These are phyloP conservation scores for Holacanthella duospinosa DNA, from an alignment of 2,888 invertebrate species.

Conservation along the genomic window DNA sequence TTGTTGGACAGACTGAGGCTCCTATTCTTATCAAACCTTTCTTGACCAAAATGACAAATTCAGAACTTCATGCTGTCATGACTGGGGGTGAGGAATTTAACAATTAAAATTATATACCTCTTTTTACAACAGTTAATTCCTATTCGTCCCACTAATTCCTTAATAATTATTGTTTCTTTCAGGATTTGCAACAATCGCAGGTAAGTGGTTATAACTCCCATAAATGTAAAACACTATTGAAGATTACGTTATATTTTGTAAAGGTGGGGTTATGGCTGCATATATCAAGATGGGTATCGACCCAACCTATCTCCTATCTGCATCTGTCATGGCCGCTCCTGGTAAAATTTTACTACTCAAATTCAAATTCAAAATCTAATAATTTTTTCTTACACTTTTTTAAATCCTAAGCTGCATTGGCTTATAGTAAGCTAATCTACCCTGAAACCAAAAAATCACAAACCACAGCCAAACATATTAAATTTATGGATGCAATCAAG, in stretches of 20 bases:
- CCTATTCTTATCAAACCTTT: constrained; percentile 80
- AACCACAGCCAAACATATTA: constrained; percentile 54
- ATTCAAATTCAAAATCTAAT: neutral
- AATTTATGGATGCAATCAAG: constrained; percentile 56
- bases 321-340: constrained; percentile 83
- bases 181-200: constrained; percentile 92
- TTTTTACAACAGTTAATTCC: too few relatives aligned
- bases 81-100: too few relatives aligned
- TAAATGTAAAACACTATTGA: neutral
- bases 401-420: constrained; percentile 82
- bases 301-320: constrained; percentile 76
- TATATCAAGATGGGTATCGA: constrained; percentile 81
- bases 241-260: constrained; percentile 33
- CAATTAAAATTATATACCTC: too few relatives aligned
- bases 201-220: constrained; percentile 45
- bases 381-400: constrained; percentile 41
- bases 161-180: too few relatives aligned
- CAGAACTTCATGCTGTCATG: constrained; percentile 87
- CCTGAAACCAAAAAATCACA: constrained; percentile 76
- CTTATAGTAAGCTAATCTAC: constrained; percentile 75
- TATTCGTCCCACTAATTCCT: too few relatives aligned
- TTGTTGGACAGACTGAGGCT: constrained; percentile 84
- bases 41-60: constrained; percentile 64
- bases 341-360: constrained; percentile 2
- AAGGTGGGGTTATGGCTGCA: constrained; percentile 78